phyloP scores from a whole-genome alignment of 2,797 vertebrate genomes.

The Channa striata region DNA sequence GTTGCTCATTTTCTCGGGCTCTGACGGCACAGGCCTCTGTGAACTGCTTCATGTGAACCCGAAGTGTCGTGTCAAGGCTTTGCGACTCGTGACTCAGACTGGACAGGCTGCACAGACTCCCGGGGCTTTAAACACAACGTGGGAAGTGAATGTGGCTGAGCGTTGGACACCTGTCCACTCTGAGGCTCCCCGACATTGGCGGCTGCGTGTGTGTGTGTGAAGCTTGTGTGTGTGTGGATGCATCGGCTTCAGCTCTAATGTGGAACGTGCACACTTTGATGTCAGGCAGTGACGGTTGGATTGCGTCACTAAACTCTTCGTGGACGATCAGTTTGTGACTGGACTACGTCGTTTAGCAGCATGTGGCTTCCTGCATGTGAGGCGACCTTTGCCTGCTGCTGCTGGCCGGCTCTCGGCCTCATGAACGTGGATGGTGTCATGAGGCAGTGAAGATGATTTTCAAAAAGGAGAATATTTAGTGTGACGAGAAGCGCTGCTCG shows the following conservation, averaged over 20 bases:
- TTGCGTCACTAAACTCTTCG: neutral
- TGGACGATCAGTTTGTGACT: neutral
- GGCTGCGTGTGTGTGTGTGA: neutral
- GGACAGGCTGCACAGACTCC: constrained; percentile 16
- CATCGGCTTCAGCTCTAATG: neutral
- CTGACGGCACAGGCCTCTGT: too few species aligned
- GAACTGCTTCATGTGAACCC: constrained; percentile 32
- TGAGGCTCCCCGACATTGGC: constrained; percentile 2
- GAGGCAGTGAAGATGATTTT: constrained; percentile 15
- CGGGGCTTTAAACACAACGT: too few species aligned
- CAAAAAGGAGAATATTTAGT: neutral
- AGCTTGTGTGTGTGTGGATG: neutral
- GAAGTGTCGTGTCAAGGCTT: neutral
- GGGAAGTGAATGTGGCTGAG: neutral
- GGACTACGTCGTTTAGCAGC: constrained; percentile 48
- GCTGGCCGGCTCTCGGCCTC: neutral
- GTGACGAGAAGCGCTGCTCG: neutral
- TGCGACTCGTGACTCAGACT: constrained; percentile 28
- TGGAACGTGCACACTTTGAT: neutral
- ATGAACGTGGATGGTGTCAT: constrained; percentile 8
- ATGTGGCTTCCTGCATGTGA: constrained; percentile 66
- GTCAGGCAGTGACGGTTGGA: neutral
- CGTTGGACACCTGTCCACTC: constrained; percentile 24
- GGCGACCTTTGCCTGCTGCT: constrained; percentile 35
- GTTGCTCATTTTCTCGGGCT: constrained; percentile 11